These are phyloP conservation scores for Parazoanthus swiftii DNA, from an alignment of 92 coral and sea anemone species.

Conservation along the genomic window DNA sequence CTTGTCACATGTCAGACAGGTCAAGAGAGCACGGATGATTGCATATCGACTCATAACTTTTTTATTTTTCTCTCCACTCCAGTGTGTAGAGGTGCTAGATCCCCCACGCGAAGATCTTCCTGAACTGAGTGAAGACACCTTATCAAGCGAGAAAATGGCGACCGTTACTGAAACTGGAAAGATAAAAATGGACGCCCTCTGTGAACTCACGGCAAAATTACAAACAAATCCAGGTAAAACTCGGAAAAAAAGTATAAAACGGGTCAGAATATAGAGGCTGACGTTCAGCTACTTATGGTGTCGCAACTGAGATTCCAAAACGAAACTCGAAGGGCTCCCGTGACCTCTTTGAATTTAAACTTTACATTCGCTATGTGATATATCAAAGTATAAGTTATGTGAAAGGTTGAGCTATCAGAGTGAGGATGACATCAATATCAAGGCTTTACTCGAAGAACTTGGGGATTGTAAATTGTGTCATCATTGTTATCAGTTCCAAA, in stretches of 20 bases:
- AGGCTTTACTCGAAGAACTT: too few species aligned
- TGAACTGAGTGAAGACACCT: constrained; percentile 42
- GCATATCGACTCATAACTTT: neutral
- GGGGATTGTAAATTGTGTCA: too few species aligned
- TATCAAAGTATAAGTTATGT: neutral
- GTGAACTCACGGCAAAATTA: constrained; percentile 83
- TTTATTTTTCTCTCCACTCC: neutral
- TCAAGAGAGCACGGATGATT: neutral
- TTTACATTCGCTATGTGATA: neutral
- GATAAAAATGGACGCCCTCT: constrained; percentile 84
- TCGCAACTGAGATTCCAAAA: too few species aligned
- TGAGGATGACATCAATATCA: too few species aligned
- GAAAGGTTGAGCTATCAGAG: neutral
- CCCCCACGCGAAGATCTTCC: constrained; percentile 37
- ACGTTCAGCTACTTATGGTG: neutral
- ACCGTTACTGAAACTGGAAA: constrained; percentile 57
- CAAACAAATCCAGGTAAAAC: constrained; percentile 66
- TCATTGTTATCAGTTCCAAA: too few species aligned
- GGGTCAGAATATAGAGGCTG: neutral
- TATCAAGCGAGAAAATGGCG: constrained; percentile 66
- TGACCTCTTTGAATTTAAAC: neutral
- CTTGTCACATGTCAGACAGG: neutral
- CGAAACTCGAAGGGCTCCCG: neutral
- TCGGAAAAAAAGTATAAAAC: neutral
- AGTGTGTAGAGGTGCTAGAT: constrained; percentile 29